These are phyloP conservation scores for Tetramorium alpestre DNA, from an alignment of 1,140 invertebrate species.

Conservation along the genomic window DNA sequence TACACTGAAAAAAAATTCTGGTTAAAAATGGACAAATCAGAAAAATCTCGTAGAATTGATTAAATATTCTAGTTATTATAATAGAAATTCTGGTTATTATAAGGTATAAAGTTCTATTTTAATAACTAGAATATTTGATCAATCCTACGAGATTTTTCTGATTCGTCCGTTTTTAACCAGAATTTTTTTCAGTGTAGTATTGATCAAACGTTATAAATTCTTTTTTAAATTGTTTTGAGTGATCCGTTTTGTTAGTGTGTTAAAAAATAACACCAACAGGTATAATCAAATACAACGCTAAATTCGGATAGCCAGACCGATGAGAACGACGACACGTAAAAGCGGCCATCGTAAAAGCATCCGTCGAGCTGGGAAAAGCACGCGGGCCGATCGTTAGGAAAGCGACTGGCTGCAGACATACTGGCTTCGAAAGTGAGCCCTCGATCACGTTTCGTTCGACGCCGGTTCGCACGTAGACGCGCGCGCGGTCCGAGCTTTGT, in stretches of 20 bases:
- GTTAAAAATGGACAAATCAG: too few relatives aligned
- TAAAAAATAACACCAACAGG: not conserved
- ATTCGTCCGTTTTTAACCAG: too few relatives aligned
- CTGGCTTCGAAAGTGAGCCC: slow-evolving; percentile 79
- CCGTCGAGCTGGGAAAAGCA: slow-evolving; percentile 61
- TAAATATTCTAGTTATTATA: too few relatives aligned
- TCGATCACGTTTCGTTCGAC: slow-evolving; percentile 78
- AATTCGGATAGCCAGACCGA: not conserved
- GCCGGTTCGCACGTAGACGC: slow-evolving; percentile 56
- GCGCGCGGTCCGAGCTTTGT: slow-evolving; percentile 38
- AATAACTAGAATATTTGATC: too few relatives aligned
- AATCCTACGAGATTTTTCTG: too few relatives aligned
- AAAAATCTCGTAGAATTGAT: too few relatives aligned
- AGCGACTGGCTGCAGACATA: slow-evolving; percentile 62
- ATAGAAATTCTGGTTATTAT: too few relatives aligned
- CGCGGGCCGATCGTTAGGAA: slow-evolving; percentile 66
- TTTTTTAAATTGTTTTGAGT: not conserved
- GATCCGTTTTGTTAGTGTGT: not conserved
- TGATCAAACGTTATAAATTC: not conserved
- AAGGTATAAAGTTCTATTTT: too few relatives aligned
- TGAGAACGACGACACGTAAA: slow-evolving; percentile 62
- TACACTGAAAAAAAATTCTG: not conserved
- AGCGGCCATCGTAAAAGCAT: slow-evolving; percentile 59
- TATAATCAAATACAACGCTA: not conserved
- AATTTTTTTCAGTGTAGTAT: too few relatives aligned